Evolutionary conservation across 2,888 invertebrate genomes (phyloP), one percentile per base, ranked within the genome.

Genomic region (Piscicola geometra): DNA sequence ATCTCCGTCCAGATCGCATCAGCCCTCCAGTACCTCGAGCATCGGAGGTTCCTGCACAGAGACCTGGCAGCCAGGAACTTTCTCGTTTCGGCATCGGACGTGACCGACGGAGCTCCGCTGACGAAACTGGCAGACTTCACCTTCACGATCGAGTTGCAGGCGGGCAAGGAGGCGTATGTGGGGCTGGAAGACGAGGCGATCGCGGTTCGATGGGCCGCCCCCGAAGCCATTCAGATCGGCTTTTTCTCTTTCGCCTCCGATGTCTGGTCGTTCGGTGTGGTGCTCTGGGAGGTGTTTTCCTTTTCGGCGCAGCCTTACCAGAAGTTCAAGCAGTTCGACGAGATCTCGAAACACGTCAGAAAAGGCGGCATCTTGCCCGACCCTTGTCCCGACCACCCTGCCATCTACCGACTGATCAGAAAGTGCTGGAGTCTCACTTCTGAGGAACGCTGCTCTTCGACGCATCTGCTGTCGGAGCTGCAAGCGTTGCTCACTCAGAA

Each of bases 181-280:
- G 94, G 97, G 50, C 95, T 96, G 87, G 94, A 94, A 68, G 95
- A 96, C 86, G 93, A 93, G 76, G 87, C 95, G 75, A 87, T 97
- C 73, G 96, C 97, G 2, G 91, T 95, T 0, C 89, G 99, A 79
- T 99, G 99, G 99, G 97, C 99, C 97, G 95, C 98, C n/a, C 94
- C 96, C 0, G 98, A 99, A 86, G 93, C 96, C 0, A 94, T 99
- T 83, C 88, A 98, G 64, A 97, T 96, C 86, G 97, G 96, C 18
- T 95, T 96, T 87, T 98, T 96, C 84, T 94, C 95, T 1, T 94
- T 95, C 0, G 96, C 97, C 86, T 94, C 94, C 80, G 98, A 99
- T 85, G 94, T 98, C 41, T 99, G 97, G 97, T 93, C 96, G 33
- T 99, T 94, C 86, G 99, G 99, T n/a, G 95, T 99, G 28, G 94